Evolutionary conservation across 2,888 invertebrate genomes (phyloP).

Genomic region (Parnassius apollo): DNA sequence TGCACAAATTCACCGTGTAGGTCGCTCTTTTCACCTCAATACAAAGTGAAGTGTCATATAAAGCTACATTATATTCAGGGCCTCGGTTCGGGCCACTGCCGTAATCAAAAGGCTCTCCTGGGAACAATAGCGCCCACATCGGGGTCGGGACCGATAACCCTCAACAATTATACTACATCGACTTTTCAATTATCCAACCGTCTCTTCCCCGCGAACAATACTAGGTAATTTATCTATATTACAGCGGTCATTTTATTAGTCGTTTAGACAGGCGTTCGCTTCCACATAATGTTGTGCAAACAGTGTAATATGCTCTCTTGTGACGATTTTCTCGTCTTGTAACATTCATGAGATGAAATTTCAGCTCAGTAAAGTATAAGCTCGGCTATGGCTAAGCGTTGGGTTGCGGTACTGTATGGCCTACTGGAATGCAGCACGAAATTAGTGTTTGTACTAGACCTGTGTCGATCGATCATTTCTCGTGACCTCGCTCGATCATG

Average conservation of each 20-base stretch:
- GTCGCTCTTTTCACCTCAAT: constrained; percentile 67
- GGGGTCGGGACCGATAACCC: constrained; percentile 76
- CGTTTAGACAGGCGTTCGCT: constrained; percentile 57
- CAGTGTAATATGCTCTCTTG: constrained; percentile 32
- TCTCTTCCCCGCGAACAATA: constrained; percentile 73
- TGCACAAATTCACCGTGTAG: constrained; percentile 37
- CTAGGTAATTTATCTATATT: constrained; percentile 78
- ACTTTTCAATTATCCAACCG: constrained; percentile 80
- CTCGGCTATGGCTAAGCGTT: no score
- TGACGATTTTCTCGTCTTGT: constrained; percentile 9
- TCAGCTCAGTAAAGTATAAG: not conserved
- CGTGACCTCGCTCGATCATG: no score
- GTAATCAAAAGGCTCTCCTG: constrained; percentile 79
- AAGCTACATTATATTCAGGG: constrained; percentile 74
- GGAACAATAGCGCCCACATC: constrained; percentile 80
- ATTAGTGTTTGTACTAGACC: no score
- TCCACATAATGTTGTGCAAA: constrained; percentile 48
- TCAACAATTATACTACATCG: constrained; percentile 80
- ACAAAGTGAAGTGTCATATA: constrained; percentile 75
- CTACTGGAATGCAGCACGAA: no score
- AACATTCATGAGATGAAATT: constrained; percentile 11
- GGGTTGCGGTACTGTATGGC: no score
- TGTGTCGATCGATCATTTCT: no score
- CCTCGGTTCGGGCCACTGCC: constrained; percentile 60
- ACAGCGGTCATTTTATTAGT: constrained; percentile 74